Base-by-base conservation (phyloP, 2,797 vertebrate genomes). In the Sebastes minor region DNA sequence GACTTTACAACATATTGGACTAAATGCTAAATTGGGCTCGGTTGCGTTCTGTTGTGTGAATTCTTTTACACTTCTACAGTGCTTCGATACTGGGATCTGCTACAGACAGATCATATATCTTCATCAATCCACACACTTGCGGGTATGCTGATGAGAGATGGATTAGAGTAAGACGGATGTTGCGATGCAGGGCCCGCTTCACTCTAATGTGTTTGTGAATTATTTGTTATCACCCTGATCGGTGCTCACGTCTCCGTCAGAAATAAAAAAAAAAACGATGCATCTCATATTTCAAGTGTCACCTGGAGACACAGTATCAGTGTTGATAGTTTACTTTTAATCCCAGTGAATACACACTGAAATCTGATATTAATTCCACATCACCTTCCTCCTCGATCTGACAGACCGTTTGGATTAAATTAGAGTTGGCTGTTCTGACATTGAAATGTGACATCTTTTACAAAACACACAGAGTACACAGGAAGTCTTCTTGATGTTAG, bases 131-230 rank as follows among this genome's bases (percentile, higher is more conserved):
- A 14, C 32, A 69, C 55, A 27, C 61, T 52, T 57, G 59, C 62
- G 57, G 86, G 85, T 67, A 62, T 46, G 28, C 22, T 53, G 78
- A 75, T 81, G 78, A 87, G 57, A 81, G 81, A 81, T 56, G 52
- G 28, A 75, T 72, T 38, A 38, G 79, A 82, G 27, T n/a, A 25
- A 72, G 32, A 63, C 1, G 0, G 3, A 65, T 23, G 82, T 59
- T 75, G 9, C 0, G 18, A 86, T 89, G 82, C 70, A 71, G 86
- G 86, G 42, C 87, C 90, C 57, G 30, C 81, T 76, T 72, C 56
- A 25, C 27, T 63, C 25, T 57, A 30, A 71, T 42, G 33, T 71
- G 78, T 75, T 63, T 82, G 49, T 12, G 27, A 74, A 23, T 65
- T 32, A 68, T 70, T 55, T 67, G 56, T 33, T 52, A 65, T 69